Evolutionary conservation across 1,140 invertebrate genomes (phyloP).

Genomic region (Drosophila sproati): DNA sequence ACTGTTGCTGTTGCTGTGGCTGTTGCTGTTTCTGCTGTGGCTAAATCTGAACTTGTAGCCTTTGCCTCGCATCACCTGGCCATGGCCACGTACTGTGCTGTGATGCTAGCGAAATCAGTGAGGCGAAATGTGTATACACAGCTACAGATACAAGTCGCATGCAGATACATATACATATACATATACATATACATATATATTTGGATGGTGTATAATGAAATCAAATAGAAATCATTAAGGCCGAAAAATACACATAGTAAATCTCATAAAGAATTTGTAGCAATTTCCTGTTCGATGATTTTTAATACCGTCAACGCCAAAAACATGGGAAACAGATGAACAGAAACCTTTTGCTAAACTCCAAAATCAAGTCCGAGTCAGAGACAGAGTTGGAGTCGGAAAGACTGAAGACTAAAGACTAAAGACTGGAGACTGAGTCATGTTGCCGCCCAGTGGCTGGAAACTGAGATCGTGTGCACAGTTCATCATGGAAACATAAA

Average conservation of each 20-base stretch:
- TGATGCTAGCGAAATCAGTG: slow-evolving; percentile 28
- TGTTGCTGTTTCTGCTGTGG: slow-evolving; percentile 5
- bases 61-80: slow-evolving; percentile 49
- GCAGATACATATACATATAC: slow-evolving; percentile 20
- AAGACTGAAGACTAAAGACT: background rate
- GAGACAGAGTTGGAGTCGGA: background rate
- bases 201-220: slow-evolving; percentile 52
- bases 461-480: slow-evolving; percentile 66
- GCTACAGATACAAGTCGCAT: slow-evolving; percentile 35
- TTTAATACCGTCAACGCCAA: slow-evolving; percentile 39
- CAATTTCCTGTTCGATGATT: slow-evolving; percentile 81
- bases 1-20: background rate
- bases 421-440: slow-evolving; percentile 56
- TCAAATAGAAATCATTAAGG: slow-evolving; percentile 80
- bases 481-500: slow-evolving; percentile 82
- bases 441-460: slow-evolving; percentile 68
- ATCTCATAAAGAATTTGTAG: slow-evolving; percentile 78
- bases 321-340: slow-evolving; percentile 66
- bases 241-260: slow-evolving; percentile 74
- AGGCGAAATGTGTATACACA: slow-evolving; percentile 48
- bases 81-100: slow-evolving; percentile 67
- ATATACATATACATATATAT: slow-evolving; percentile 12
- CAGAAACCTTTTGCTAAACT: slow-evolving; percentile 51
- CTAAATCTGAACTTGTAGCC: slow-evolving; percentile 64
- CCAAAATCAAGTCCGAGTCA: background rate